Conservation (phyloP, 2,797 vertebrate genomes). For the Sebastes hubbsi region DNA sequence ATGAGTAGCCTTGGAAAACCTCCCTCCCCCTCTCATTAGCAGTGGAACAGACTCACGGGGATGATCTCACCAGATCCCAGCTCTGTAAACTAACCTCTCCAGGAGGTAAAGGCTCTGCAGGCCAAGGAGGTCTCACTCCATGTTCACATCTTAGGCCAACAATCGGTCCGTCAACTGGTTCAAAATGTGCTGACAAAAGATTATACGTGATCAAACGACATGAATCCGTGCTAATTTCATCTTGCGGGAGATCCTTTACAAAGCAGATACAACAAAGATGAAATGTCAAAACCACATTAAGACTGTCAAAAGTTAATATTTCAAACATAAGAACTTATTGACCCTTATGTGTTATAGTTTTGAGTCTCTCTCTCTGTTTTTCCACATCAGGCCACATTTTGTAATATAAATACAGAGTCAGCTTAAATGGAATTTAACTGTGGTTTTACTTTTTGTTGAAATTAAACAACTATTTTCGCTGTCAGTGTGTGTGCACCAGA, state of each 20-base stretch:
- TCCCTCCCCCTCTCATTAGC: conserved; percentile 63
- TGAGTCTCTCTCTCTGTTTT: conserved; percentile 11
- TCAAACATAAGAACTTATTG: neutral
- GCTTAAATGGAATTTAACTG: conserved; percentile 16
- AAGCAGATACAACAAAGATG: neutral
- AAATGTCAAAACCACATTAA: neutral
- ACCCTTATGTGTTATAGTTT: conserved; percentile 6
- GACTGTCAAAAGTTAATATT: neutral
- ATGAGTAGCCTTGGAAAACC: conserved; percentile 67
- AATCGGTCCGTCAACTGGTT: neutral
- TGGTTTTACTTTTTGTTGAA: conserved; percentile 25
- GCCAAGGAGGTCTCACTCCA: conserved; percentile 27
- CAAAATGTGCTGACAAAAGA: neutral
- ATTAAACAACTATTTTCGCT: conserved; percentile 11
- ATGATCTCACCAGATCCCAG: conserved; percentile 67
- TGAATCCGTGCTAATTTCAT: neutral
- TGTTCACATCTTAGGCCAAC: conserved; percentile 27
- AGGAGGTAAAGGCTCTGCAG: conserved; percentile 53
- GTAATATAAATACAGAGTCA: conserved; percentile 29
- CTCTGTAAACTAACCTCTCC: conserved; percentile 51
- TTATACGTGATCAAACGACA: neutral
- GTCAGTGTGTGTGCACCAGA: neutral
- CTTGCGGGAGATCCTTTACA: neutral
- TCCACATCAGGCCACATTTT: conserved; percentile 33
- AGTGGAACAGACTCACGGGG: conserved; percentile 59